Evolutionary conservation across 2,113 vertebrate genomes (phyloP), one percentile per base, ranked within the genome.

Genomic region (Odocoileus virginianus): DNA sequence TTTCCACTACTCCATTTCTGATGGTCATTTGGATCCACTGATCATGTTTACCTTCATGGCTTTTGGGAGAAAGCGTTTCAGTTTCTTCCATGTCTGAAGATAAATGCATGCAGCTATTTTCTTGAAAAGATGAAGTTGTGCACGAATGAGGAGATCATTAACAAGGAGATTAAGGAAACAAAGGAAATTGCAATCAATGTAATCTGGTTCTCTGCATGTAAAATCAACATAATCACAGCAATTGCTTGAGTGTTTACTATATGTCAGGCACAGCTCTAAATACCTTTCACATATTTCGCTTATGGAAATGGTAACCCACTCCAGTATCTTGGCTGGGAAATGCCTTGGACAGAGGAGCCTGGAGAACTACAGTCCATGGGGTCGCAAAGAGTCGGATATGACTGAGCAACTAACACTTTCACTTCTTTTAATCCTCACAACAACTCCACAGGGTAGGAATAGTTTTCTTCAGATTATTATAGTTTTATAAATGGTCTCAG

Each of bases 81-180:
- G 33, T 91, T 96, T 87, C 23, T 93, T 89, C 40, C 33, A 45
- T 45, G 3, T 85, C 58, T 82, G 67, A 91, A 76, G 60, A 97
- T 40, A 91, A 97, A 95, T 87, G 30, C 12, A 30, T 79, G 64
- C 30, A 84, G 76, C 52, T 89, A 5, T 94, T 83, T 94, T 97
- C 47, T 89, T 47, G 14, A 89, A 90, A 94, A 94, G 55, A 61
- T 78, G 23, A 94, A 55, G 17, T 57, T 89, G 14, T 87, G 21
- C 58, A 45, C 87, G 58, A 89, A 95, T 82, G n/a, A 91, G 54
- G 30, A 92, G 61, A 74, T 87, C 57, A 93, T 88, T 91, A 93
- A 55, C 36, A 28, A 27, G 19, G 36, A 83, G 13, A 25, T 47
- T 47, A 81, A 91, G 4, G 45, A 94, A 81, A 86, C n/a, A 94